Percentiles rank a stretch among this genome's conserved stretches.
phyloP scores from a whole-genome alignment of 2,797 vertebrate species.

The Ammospiza maritima region DNA sequence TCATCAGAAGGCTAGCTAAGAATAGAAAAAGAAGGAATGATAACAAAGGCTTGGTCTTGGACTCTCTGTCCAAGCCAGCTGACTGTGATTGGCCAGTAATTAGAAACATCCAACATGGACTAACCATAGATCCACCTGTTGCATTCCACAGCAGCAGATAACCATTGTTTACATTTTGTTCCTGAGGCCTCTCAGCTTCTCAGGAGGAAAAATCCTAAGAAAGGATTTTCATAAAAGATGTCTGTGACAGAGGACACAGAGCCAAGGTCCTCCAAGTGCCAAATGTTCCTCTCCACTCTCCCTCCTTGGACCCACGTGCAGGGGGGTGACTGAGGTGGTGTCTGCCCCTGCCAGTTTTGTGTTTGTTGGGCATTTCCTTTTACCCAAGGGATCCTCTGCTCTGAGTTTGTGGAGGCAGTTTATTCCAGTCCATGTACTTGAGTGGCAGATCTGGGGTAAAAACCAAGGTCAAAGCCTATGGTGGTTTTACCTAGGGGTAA shows the following conservation, averaged over 20 bases:
- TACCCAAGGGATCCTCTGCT: not conserved
- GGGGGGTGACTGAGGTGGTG: not conserved
- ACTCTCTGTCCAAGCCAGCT: no score
- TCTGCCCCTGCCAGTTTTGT: not conserved
- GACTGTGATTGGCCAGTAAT: no score
- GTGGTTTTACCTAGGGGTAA: not conserved
- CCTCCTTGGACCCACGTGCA: not conserved
- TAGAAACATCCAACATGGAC: no score
- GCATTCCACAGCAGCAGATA: no score
- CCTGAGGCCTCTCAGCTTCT: no score
- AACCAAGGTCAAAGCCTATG: not conserved
- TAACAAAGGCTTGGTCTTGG: no score
- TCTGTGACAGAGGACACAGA: not conserved
- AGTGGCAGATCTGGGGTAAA: not conserved
- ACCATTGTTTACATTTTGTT: no score
- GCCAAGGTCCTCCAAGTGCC: not conserved
- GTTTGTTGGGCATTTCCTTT: not conserved
- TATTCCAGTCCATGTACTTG: accelerated
- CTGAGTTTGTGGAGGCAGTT: not conserved
- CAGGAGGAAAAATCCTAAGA: no score
- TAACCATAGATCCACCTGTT: no score
- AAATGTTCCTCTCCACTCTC: not conserved
- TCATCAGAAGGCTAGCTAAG: no score
- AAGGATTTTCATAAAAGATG: no score
- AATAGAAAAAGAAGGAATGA: no score